A percentile compares a stretch with the other conserved stretches of the same genome.
These are phyloP conservation scores for Urocitellus parryii DNA, from an alignment of 2,113 vertebrate species.

Conservation along the genomic window DNA sequence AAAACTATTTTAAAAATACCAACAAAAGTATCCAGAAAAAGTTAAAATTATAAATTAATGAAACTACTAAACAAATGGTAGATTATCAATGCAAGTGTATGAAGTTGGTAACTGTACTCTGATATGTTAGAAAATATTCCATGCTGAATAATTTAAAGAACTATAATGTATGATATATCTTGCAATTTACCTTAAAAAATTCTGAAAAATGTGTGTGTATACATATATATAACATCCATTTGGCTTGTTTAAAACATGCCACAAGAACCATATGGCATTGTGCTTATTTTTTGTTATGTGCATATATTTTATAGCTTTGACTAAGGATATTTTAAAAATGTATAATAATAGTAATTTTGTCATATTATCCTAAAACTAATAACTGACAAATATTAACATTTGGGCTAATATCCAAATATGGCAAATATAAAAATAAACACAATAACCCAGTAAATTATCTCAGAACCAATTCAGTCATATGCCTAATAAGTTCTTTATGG, in stretches of 20 bases:
- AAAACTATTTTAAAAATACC: not conserved
- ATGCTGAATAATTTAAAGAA: not conserved
- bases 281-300: slow-evolving; percentile 25
- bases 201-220: not conserved
- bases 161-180: not conserved
- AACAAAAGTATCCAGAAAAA: not conserved
- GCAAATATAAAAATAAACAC: not conserved
- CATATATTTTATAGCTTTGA: not conserved
- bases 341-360: not conserved
- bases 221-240: not conserved
- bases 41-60: not conserved
- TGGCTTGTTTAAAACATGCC: not conserved
- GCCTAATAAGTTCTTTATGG: not conserved
- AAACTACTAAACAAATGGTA: slow-evolving; percentile 31
- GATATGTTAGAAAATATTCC: slow-evolving; percentile 18
- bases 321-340: not conserved
- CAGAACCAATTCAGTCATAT: not conserved
- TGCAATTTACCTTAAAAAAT: not conserved
- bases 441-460: not conserved
- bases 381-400: not conserved
- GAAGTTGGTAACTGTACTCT: not conserved
- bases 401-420: not conserved
- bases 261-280: not conserved
- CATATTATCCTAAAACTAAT: slow-evolving; percentile 3
- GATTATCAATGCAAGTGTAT: slow-evolving; percentile 7